phyloP scores from a whole-genome alignment of 1,140 invertebrate genomes.

The Melitaea cinxia region DNA sequence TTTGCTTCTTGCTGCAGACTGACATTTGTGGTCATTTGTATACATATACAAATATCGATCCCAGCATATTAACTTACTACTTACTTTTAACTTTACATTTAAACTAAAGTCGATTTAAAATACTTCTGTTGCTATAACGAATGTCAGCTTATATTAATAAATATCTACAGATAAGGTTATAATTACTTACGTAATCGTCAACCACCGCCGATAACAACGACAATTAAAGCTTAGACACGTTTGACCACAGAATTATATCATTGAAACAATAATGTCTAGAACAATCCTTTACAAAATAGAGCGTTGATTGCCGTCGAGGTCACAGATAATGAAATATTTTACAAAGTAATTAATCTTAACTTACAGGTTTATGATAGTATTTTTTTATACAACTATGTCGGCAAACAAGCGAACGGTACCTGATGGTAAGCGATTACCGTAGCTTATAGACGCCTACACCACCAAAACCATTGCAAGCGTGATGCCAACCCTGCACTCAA shows the following conservation, averaged over 20 bases:
- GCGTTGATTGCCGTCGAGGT: slow-evolving; percentile 36
- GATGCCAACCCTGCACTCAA: not conserved
- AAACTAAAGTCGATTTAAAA: not conserved
- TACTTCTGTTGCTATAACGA: not conserved
- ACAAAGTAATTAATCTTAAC: slow-evolving; percentile 20
- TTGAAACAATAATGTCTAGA: slow-evolving; percentile 30
- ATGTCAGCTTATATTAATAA: not conserved
- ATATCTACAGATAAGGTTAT: slow-evolving; percentile 2
- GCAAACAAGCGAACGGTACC: no score
- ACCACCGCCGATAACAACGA: slow-evolving; percentile 10
- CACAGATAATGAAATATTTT: slow-evolving; percentile 23
- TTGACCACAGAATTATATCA: slow-evolving; percentile 25
- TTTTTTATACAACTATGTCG: no score
- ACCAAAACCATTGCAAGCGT: no score
- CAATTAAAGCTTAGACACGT: slow-evolving; percentile 18
- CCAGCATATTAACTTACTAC: no score
- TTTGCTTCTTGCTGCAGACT: no score
- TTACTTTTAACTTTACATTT: not conserved
- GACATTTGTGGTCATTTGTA: no score
- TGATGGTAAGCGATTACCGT: no score
- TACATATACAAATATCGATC: no score
- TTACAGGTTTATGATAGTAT: slow-evolving; percentile 19
- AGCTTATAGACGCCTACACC: no score
- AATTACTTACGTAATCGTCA: slow-evolving; percentile 14
- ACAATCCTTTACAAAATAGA: slow-evolving; percentile 31